Evolutionary conservation across 2,797 vertebrate genomes (phyloP), one percentile per base, ranked within the genome.

Genomic region (Podargus strigoides): DNA sequence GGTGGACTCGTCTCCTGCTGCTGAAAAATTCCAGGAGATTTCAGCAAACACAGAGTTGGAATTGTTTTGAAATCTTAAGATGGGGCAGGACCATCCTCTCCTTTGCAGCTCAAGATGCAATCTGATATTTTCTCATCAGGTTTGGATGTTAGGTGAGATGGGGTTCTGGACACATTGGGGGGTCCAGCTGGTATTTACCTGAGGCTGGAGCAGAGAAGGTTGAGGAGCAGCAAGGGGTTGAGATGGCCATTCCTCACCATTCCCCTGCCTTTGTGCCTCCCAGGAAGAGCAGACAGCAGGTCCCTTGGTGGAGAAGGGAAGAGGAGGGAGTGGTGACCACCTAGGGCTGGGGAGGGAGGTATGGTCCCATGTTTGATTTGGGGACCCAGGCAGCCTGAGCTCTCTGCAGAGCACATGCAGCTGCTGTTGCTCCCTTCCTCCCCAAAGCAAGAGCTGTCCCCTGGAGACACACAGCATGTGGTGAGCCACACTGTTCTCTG

Each of bases 391-490:
- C 15, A 53, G 9, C 58, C 77, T 55, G 77, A 92, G n/a, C 36
- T 63, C 26, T 74, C 41, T 75, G n/a, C 64, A 81, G 62, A 53
- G 39, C 47, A 67, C 27, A 8, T 7, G 19, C 20, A 50, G 60
- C 15, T 50, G 59, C 56, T 9, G 1, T 20, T 60, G 13, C 6
- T 64, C 9, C 26, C 23, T 88, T 78, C 19, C 5, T 73, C n/a
- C 39, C 11, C 26, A 55, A 11, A 78, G 24, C 19, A 49, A 36
- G 41, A 85, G n/a, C 19, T 56, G 11, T 59, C 34, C 30, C 34
- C 30, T 64, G 32, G 46, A 56, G 41, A 22, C 0, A 0, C 47
- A n/a, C 1, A 4, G 5, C 9, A 11, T 66, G 27, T 0, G 0
- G 50, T n/a, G 87, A 70, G 28, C 15, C 32, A n/a, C 6, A 4